Evolutionary conservation across 2,888 invertebrate species (phyloP), one percentile per base, ranked within the genome.

Genomic region (Globia sparganii): DNA sequence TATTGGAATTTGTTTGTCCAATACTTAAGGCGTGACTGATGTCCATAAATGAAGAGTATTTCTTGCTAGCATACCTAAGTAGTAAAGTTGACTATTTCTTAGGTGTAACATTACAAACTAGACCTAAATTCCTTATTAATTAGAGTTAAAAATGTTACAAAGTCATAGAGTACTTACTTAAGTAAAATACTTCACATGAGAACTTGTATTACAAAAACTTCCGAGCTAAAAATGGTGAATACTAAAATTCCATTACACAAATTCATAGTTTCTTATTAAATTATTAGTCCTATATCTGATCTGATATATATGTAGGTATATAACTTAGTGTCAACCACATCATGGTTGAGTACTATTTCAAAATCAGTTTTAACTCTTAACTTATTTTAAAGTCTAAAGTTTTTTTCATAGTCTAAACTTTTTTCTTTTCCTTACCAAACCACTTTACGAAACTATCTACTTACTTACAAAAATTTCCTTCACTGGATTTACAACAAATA

Each of bases 81-180:
- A 73, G 49, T 73, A 72, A 37, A 64, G 64, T 34, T 67, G 62
- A 62, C 56, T 80, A 72, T 66, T 81, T 81, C 75, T 78, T 66
- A 83, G 81, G 83, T 86, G 85, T 86, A 77, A 78, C 68, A 70
- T 74, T 77, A 81, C 78, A 83, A 75, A 78, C 21, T 67, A 65
- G 68, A 84, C 81, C 76, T 78, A 78, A 80, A 86, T 87, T 70
- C 75, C 72, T 73, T 49, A 34, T 75, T 77, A 70, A 85, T 85
- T 75, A 64, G 4, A 79, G 68, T 53, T 53, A 70, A 77, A 79
- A 73, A 78, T 75, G 34, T 58, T 56, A 67, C 58, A 70, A 76
- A 72, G 58, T 61, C 21, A 66, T 40, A n/a, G n/a, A n/a, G n/a
- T n/a, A n/a, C n/a, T n/a, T n/a, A n/a, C n/a, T n/a, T n/a, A 80